phyloP scores from a whole-genome alignment of 1,140 invertebrate species.

The Bradynema listronoti region DNA sequence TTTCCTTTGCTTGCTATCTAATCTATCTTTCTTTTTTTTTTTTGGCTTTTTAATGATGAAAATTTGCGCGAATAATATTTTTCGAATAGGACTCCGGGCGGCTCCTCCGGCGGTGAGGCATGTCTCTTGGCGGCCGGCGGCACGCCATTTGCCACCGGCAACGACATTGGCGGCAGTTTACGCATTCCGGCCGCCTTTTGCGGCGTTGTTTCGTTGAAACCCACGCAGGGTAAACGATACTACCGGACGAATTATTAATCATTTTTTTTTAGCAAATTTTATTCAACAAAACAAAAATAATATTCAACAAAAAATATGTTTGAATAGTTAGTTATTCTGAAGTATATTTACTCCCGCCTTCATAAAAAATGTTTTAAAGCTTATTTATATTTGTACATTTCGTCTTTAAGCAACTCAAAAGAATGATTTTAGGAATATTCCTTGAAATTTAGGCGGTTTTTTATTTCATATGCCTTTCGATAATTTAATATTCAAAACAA shows the following conservation, averaged over 20 bases:
- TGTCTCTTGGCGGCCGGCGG: constrained; percentile 57
- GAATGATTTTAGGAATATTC: background rate
- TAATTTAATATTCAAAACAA: too few relatives aligned
- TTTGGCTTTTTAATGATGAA: too few relatives aligned
- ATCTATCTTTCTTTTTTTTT: constrained; percentile 5
- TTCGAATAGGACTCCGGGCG: constrained; percentile 47
- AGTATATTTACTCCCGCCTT: background rate
- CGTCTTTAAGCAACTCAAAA: background rate
- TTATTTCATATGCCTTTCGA: too few relatives aligned
- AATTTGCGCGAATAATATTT: too few relatives aligned
- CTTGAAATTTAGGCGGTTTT: too few relatives aligned
- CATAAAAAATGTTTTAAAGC: background rate
- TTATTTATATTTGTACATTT: background rate
- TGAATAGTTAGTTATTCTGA: too few relatives aligned
- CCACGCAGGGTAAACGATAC: constrained; percentile 43
- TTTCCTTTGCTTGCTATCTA: background rate
- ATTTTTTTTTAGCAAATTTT: constrained; percentile 7
- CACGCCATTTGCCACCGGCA: constrained; percentile 58
- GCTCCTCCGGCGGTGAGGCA: constrained; percentile 58
- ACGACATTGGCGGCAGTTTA: constrained; percentile 60
- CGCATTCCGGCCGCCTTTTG: constrained; percentile 59
- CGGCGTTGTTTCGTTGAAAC: constrained; percentile 59
- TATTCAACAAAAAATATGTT: too few relatives aligned
- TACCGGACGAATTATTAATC: too few relatives aligned
- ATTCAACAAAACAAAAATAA: constrained; percentile 1